These are phyloP conservation scores for Clarias magur DNA, from an alignment of 2,113 vertebrate genomes.

Conservation along the genomic window DNA sequence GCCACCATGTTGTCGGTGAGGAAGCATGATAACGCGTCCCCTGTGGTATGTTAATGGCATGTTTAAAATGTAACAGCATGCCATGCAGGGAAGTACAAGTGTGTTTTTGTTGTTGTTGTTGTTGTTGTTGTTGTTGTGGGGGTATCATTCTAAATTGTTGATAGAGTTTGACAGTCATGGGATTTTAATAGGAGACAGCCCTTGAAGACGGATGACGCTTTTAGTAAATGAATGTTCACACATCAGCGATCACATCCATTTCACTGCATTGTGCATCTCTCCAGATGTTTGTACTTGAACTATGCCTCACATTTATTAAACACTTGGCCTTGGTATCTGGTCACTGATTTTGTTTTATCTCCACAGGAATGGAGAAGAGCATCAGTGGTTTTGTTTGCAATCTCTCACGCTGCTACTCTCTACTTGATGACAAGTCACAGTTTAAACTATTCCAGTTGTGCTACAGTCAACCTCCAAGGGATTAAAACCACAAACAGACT, in stretches of 20 bases:
- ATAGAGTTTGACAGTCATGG: constrained; percentile 61
- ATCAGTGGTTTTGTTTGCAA: constrained; percentile 22
- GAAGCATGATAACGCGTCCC: constrained; percentile 67
- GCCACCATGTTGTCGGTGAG: constrained; percentile 65
- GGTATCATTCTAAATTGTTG: constrained; percentile 61
- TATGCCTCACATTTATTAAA: constrained; percentile 28
- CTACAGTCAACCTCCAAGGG: background rate
- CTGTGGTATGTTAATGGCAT: constrained; percentile 67
- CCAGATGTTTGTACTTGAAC: constrained; percentile 32
- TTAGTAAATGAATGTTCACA: constrained; percentile 38
- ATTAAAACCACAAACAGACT: background rate
- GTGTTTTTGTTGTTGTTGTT: constrained; percentile 52
- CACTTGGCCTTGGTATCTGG: constrained; percentile 27
- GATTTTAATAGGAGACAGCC: constrained; percentile 48
- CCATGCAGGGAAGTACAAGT: constrained; percentile 62
- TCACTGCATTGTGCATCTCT: constrained; percentile 7
- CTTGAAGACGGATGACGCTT: constrained; percentile 20
- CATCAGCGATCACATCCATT: constrained; percentile 25
- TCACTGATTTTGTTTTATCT: constrained; percentile 38
- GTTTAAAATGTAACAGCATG: constrained; percentile 56
- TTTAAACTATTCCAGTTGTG: constrained; percentile 26
- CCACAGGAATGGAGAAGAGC: constrained; percentile 17
- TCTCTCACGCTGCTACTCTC: constrained; percentile 20
- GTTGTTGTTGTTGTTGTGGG: constrained; percentile 50
- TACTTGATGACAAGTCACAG: constrained; percentile 4